Evolutionary conservation across 2,888 invertebrate species (phyloP), one percentile per base, ranked within the genome.

Genomic region (Cordylochernes scorpioides): DNA sequence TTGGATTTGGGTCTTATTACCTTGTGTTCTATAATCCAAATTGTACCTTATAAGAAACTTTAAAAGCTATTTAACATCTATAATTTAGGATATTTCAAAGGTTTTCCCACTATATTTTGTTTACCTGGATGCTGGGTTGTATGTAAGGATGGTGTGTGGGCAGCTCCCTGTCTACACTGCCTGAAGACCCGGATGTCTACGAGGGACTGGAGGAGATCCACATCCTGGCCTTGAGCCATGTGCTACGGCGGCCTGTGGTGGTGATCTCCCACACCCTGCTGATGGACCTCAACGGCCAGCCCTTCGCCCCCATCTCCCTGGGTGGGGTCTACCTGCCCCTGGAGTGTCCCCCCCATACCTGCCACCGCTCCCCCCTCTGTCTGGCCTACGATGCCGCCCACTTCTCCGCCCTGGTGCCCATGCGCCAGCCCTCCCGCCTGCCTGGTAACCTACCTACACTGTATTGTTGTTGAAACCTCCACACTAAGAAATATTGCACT

Each of bases 331-430:
- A 77, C 51, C 57, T 80, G 5, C 78, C 78, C 0, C 51, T 75
- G 21, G 75, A 77, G 49, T 62, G 71, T 33, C 55, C 62, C 1
- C 61, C 69, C 0, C 54, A 54, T 3, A 59, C 62, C 28, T 75
- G 75, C 54, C 70, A 67, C 44, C 59, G 65, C 32, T 69, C 71
- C 9, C 77, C 78, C 2, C 59, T 80, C 19, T 59, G 78, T 22
- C 57, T 80, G 30, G 73, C 77, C 2, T 80, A 75, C 48, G 77
- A 80, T 50, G 72, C 74, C 31, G 77, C 75, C 0, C 78, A 80
- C 49, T 80, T 80, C 56, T 77, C 77, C 0, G 75, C 78, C 1
- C 56, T 80, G 4, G 77, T 77, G 13, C 67, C 68, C 0, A 70
- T 71, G 55, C n/a, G n/a, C n/a, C n/a, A n/a, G n/a, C n/a, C n/a